A percentile compares a stretch with the other conserved stretches of the same genome.
Evolutionary conservation across 2,797 vertebrate genomes (phyloP).

Genomic region (Cossypha polioptera): DNA sequence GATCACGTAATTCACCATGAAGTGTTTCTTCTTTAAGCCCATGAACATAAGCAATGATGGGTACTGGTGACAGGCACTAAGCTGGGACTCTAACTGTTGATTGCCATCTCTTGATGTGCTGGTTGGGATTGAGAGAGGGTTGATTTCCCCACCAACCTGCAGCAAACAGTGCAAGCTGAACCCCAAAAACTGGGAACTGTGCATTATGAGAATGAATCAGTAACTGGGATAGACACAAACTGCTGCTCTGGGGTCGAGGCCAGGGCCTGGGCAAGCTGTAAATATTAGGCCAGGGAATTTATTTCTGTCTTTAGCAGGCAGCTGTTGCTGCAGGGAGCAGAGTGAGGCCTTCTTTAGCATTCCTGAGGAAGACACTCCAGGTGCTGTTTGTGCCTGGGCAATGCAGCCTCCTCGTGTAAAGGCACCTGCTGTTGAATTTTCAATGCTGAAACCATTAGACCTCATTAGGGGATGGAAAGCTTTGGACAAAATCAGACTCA

Average conservation of each 20-base stretch:
- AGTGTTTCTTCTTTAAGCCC: not conserved
- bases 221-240: not conserved
- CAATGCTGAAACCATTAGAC: not conserved
- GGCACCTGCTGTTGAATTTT: slow-evolving; percentile 1
- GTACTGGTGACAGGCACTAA: not conserved
- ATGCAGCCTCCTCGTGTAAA: not conserved
- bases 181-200: not conserved
- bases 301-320: not conserved
- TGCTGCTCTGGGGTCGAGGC: fast-evolving
- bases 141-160: not conserved
- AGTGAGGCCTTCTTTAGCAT: not conserved
- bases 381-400: not conserved
- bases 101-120: not conserved
- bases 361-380: not conserved
- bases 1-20: not conserved
- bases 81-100: not conserved
- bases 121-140: not conserved
- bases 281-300: not conserved
- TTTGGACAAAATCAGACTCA: slow-evolving; percentile 14
- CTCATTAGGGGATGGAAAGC: not conserved
- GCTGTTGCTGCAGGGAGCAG: not conserved
- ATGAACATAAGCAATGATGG: not conserved
- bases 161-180: not conserved
- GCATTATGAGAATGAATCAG: not conserved
- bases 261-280: not conserved